Percentiles rank a stretch among this genome's conserved stretches.
Evolutionary conservation across 2,797 vertebrate species (phyloP).

Genomic region (Ptychobarbus kaznakovi): DNA sequence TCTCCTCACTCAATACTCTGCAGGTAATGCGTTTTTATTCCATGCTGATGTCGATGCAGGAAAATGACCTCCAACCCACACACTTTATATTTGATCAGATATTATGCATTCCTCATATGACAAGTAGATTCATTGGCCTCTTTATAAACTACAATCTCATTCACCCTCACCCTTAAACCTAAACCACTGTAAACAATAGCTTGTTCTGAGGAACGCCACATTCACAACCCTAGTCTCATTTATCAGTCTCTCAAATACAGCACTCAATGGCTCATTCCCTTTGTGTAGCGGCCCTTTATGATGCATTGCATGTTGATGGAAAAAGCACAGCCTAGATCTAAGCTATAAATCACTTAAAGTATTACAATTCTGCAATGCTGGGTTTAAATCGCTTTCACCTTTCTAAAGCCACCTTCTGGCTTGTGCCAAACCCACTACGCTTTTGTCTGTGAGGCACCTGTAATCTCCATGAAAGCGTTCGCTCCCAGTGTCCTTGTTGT

Average conservation of each 20-base stretch:
- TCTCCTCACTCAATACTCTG: not conserved
- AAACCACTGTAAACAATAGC: conserved; percentile 37
- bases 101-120: conserved; percentile 1
- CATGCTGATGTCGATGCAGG: not conserved
- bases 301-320: conserved; percentile 50
- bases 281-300: conserved; percentile 46
- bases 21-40: not conserved
- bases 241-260: conserved; percentile 40
- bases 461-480: conserved; percentile 55
- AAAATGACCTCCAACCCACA: not conserved
- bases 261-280: conserved; percentile 43
- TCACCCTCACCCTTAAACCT: conserved; percentile 32
- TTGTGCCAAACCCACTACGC: conserved; percentile 30
- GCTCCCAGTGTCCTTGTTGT: conserved; percentile 57
- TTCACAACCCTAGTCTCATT: conserved; percentile 50
- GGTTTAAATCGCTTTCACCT: conserved; percentile 52
- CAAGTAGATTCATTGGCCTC: conserved; percentile 29
- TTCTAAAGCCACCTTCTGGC: conserved; percentile 51
- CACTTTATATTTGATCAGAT: conserved; percentile 23
- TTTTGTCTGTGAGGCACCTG: conserved; percentile 51
- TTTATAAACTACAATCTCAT: conserved; percentile 18
- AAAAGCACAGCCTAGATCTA: conserved; percentile 44
- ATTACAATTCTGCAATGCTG: conserved; percentile 33
- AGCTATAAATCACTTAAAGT: conserved; percentile 55
- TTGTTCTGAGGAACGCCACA: conserved; percentile 31